Conservation (phyloP, 1,140 invertebrate species). For the Saccostrea glomerata region DNA sequence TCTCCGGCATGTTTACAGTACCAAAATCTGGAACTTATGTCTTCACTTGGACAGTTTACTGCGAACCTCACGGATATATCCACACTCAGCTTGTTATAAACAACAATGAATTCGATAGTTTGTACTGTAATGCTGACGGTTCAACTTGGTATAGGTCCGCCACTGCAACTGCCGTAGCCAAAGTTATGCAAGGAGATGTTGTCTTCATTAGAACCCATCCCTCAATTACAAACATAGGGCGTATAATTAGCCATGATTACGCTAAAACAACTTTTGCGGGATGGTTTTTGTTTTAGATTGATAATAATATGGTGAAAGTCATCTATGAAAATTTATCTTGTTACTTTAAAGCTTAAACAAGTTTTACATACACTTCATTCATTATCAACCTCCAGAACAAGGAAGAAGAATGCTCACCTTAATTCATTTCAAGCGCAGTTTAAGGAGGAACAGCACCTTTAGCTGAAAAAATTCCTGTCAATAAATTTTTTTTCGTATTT, state of each 20-base stretch:
- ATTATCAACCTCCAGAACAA: too few species aligned
- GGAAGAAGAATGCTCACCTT: too few species aligned
- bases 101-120: neutral
- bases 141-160: neutral
- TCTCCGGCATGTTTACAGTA: neutral
- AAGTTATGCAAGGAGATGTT: neutral
- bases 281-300: neutral
- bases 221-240: neutral
- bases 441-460: too few species aligned
- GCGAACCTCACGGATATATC: neutral
- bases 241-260: neutral
- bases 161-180: neutral
- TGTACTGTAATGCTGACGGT: neutral
- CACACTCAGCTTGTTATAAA: neutral
- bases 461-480: too few species aligned
- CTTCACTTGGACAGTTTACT: neutral
- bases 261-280: neutral
- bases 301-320: too few species aligned
- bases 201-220: neutral
- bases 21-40: neutral
- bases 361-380: too few species aligned
- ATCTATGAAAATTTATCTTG: too few species aligned
- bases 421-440: too few species aligned
- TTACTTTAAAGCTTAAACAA: too few species aligned
- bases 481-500: too few species aligned